Evolutionary conservation across 2,113 vertebrate species (phyloP).

Genomic region (Marmota flaviventris): DNA sequence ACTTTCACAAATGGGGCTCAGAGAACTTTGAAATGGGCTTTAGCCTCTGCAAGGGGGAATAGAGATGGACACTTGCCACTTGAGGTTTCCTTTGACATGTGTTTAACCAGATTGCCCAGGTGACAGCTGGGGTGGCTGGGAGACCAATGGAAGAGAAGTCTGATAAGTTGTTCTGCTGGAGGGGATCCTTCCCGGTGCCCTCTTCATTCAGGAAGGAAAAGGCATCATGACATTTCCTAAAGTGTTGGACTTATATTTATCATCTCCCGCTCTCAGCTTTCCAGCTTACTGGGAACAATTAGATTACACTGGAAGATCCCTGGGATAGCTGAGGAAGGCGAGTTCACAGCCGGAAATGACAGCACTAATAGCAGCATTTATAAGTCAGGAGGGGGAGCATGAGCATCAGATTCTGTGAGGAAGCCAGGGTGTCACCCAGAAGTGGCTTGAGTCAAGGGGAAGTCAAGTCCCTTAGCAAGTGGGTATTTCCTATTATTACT

Average conservation of each 20-base stretch:
- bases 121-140: not conserved
- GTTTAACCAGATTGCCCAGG: not conserved
- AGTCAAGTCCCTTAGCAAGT: not conserved
- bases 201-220: not conserved
- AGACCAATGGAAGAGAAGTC: not conserved
- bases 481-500: not conserved
- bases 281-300: not conserved
- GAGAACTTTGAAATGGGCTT: not conserved
- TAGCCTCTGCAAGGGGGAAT: accelerated
- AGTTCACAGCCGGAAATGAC: not conserved
- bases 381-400: not conserved
- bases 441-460: not conserved
- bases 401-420: not conserved
- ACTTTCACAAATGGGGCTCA: not conserved
- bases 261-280: not conserved
- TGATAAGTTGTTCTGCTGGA: not conserved
- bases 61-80: not conserved
- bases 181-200: not conserved
- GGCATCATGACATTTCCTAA: not conserved
- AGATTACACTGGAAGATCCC: not conserved
- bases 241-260: accelerated
- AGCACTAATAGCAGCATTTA: not conserved
- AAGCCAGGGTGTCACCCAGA: not conserved
- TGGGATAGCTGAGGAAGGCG: not conserved
- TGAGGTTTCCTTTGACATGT: not conserved